Conservation (phyloP, 2,797 vertebrate species). For the Masticophis lateralis region DNA sequence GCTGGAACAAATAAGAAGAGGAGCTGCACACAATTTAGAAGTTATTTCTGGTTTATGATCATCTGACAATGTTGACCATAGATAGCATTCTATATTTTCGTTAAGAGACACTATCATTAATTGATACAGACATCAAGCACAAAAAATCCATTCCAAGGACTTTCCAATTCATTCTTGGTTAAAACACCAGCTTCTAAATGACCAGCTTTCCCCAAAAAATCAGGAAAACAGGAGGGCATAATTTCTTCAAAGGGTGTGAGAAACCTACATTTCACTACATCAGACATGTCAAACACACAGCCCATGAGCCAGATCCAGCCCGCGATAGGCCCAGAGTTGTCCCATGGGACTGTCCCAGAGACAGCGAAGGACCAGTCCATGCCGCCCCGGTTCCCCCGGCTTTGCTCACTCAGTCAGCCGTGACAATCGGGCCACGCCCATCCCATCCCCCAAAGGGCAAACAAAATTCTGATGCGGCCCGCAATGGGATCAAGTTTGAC, state of each 20-base stretch:
- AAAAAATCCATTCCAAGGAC: neutral
- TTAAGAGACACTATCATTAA: neutral
- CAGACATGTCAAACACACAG: too few species aligned
- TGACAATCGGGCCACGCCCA: too few species aligned
- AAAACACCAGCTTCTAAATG: neutral
- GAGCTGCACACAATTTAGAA: neutral
- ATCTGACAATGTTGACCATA: neutral
- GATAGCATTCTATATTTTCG: neutral
- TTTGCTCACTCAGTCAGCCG: too few species aligned
- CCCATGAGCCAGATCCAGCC: too few species aligned
- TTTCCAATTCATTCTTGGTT: neutral
- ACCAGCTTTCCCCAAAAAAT: neutral
- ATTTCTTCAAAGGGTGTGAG: neutral
- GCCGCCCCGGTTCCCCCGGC: too few species aligned
- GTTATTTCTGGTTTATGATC: neutral
- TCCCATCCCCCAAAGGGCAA: too few species aligned
- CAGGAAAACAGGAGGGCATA: neutral
- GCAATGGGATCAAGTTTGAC: too few species aligned
- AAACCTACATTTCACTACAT: neutral
- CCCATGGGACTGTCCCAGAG: rapidly evolving
- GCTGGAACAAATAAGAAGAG: neutral
- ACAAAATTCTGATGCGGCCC: too few species aligned
- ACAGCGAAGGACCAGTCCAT: too few species aligned
- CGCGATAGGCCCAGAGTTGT: too few species aligned
- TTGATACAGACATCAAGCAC: neutral